phyloP scores from a whole-genome alignment of 2,113 vertebrate species.

The Myxocyprinus asiaticus region DNA sequence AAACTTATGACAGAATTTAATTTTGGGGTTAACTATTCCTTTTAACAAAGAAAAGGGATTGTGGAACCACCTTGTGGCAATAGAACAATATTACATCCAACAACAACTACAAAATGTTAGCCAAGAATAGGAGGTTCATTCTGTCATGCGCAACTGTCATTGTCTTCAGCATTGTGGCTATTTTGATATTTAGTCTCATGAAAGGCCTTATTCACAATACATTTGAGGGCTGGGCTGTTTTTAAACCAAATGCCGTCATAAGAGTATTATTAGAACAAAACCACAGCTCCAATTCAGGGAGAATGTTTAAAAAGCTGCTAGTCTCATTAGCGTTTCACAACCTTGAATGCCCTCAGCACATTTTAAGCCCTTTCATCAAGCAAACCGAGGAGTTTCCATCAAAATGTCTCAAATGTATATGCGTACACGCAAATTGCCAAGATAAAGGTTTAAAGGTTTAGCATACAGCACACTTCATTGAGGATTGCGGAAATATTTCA shows the following conservation, averaged over 20 bases:
- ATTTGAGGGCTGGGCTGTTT: not conserved
- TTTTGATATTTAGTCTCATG: not conserved
- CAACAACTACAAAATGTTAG: not conserved
- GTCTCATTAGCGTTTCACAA: not conserved
- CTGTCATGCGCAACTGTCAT: not conserved
- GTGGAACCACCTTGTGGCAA: constrained; percentile 15
- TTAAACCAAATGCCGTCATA: not conserved
- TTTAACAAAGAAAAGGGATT: not conserved
- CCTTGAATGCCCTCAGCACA: constrained; percentile 6
- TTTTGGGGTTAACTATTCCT: too few relatives aligned
- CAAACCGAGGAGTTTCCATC: not conserved
- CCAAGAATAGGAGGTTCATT: not conserved
- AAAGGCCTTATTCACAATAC: not conserved
- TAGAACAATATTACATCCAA: not conserved
- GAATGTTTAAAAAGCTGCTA: not conserved
- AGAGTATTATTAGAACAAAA: constrained; percentile 15
- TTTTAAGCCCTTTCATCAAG: constrained; percentile 2
- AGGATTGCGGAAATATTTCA: not conserved
- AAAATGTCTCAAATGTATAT: not conserved
- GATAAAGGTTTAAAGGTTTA: constrained; percentile 3
- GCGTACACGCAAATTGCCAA: too few relatives aligned
- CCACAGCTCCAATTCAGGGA: constrained; percentile 1
- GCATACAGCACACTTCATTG: not conserved
- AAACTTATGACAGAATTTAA: too few relatives aligned
- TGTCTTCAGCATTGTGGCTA: constrained; percentile 1